Base-by-base conservation (phyloP, 1,140 invertebrate species). In the Halesus radiatus region DNA sequence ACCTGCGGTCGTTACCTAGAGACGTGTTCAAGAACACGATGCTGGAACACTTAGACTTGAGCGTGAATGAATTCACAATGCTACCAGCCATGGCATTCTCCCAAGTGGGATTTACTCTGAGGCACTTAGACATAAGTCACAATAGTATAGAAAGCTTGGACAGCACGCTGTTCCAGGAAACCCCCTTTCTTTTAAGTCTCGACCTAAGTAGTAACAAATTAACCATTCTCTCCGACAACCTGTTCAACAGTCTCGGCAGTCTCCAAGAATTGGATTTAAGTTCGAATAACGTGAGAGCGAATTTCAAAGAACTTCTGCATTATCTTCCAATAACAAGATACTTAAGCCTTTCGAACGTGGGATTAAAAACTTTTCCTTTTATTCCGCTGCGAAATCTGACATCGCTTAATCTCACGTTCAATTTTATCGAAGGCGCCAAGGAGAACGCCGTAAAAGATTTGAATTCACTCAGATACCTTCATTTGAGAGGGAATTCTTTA, bases 291-390 rank as follows among this genome's bases (percentile, higher is more conserved):
- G 88, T 92, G 80, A 92, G 95, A 81, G 95, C 95, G 50, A 97
- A 97, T 88, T 96, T 96, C 84, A 96, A 96, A 84, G 96, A 97
- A 86, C 90, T 97, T n/a, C 96, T 97, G 84, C 94, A 97, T 85
- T 96, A 96, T 86, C 91, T 96, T n/a, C 95, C 95, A 52, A 94
- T 94, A 83, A 89, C 97, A 26, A 92, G 94, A 85, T 91, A 93
- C 85, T 90, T 97, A 70, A 94, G 93, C 85, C 87, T 97, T 81
- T 92, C 93, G 58, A 92, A 92, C 85, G 93, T 95, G 85, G 94
- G 94, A 50, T 91, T 97, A 76, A 93, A 90, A 84, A 92, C 91
- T 32, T 90, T 95, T 78, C 96, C 96, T 52, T 88, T 92, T 84
- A 89, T 96, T 76, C 94, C 94, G 62, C 87, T 96, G 29, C 91